Conservation (phyloP, 1,140 invertebrate genomes). For the Zaprionus vittiger region DNA sequence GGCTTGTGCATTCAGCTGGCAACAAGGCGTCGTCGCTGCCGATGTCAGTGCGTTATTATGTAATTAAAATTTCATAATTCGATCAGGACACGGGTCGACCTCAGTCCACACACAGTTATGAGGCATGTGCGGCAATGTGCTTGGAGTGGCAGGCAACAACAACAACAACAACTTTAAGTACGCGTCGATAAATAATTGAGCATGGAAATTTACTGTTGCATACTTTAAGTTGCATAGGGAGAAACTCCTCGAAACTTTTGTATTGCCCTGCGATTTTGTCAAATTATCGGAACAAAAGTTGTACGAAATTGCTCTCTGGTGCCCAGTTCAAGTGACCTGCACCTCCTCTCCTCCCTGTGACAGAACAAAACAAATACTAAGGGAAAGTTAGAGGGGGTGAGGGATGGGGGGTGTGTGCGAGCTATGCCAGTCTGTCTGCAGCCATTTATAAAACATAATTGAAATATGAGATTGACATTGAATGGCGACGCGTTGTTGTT, state of each 20-base stretch:
- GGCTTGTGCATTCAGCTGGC: constrained; percentile 33
- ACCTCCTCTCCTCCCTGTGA: background rate
- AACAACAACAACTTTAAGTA: background rate
- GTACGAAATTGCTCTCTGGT: background rate
- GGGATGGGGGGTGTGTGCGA: constrained; percentile 1
- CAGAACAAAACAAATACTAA: constrained; percentile 17
- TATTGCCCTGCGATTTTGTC: background rate
- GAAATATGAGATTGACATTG: constrained; percentile 82
- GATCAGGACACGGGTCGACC: constrained; percentile 48
- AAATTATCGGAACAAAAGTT: background rate
- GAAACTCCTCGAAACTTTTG: background rate
- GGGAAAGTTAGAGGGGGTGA: background rate
- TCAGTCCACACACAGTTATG: background rate
- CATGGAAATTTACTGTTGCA: constrained; percentile 13
- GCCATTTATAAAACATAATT: constrained; percentile 82
- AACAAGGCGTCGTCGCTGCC: constrained; percentile 26
- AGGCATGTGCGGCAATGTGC: background rate
- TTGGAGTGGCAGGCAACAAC: background rate
- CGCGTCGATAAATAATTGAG: constrained; percentile 8
- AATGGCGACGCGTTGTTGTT: constrained; percentile 57
- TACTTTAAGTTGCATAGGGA: constrained; percentile 27
- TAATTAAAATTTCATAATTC: constrained; percentile 72
- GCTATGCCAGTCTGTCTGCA: constrained; percentile 63
- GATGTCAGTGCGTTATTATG: constrained; percentile 52
- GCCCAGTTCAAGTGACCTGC: background rate